Percentiles rank a stretch among this genome's conserved stretches.
phyloP scores from a whole-genome alignment of 1,140 invertebrate genomes.

The Cataglyphis hispanica region DNA sequence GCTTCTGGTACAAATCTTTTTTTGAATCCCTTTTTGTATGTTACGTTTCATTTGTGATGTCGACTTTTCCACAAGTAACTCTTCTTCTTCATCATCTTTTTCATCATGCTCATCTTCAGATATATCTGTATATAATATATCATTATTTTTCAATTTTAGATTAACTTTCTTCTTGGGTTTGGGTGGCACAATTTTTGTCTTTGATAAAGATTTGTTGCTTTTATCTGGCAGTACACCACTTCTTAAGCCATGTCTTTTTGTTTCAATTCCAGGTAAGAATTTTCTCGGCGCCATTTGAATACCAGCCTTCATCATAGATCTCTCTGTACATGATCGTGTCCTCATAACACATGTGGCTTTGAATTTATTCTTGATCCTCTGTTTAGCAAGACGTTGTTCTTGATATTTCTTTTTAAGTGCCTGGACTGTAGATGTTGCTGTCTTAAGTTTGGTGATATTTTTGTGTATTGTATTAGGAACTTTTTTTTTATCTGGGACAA shows the following conservation, averaged over 20 bases:
- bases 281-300: conserved; percentile 77
- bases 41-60: conserved; percentile 67
- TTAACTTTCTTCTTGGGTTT: conserved; percentile 74
- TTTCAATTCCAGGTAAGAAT: conserved; percentile 77
- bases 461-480: conserved; percentile 69
- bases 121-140: conserved; percentile 79
- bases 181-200: conserved; percentile 57
- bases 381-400: conserved; percentile 88
- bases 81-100: conserved; percentile 77
- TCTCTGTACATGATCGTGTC: conserved; percentile 81
- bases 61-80: conserved; percentile 61
- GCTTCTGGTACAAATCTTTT: conserved; percentile 79
- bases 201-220: conserved; percentile 65
- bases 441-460: conserved; percentile 79
- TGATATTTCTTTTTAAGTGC: conserved; percentile 90
- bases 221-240: conserved; percentile 78
- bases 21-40: conserved; percentile 73
- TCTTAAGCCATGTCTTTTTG: conserved; percentile 81
- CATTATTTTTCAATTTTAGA: conserved; percentile 72
- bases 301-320: conserved; percentile 73
- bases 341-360: conserved; percentile 82
- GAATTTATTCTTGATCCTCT: conserved; percentile 83
- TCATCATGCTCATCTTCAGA: conserved; percentile 79
- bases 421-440: conserved; percentile 86
- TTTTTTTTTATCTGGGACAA: conserved; percentile 75